A percentile compares a stretch with the other conserved stretches of the same genome.
phyloP scores from a whole-genome alignment of 2,113 vertebrate species.

The Alosa alosa region DNA sequence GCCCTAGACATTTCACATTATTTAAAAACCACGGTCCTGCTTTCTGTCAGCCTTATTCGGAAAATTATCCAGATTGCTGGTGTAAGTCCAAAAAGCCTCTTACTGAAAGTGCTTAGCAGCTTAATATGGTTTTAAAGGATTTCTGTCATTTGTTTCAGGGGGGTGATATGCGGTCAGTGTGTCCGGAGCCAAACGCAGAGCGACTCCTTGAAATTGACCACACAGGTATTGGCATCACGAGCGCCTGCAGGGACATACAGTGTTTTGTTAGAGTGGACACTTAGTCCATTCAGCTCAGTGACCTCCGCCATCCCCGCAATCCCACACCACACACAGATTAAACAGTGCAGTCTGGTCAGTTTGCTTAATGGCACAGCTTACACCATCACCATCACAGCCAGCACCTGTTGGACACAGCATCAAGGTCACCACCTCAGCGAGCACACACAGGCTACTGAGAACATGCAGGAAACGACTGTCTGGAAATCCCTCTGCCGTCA shows the following conservation, averaged over 20 bases:
- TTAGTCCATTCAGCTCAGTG: background rate
- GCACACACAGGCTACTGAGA: background rate
- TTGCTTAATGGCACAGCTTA: background rate
- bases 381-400: background rate
- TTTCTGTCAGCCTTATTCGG: background rate
- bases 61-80: constrained; percentile 10
- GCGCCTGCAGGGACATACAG: background rate
- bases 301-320: no score
- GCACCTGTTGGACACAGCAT: background rate
- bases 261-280: background rate
- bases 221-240: background rate
- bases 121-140: constrained; percentile 29
- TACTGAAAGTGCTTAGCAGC: constrained; percentile 19
- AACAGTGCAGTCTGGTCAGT: background rate
- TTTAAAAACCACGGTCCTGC: background rate
- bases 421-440: background rate
- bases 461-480: background rate
- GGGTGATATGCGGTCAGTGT: background rate
- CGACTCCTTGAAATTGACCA: background rate
- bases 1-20: background rate
- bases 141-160: constrained; percentile 14
- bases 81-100: constrained; percentile 31
- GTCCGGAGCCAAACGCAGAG: background rate
- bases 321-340: background rate
- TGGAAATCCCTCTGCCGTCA: background rate